Evolutionary conservation across 1,140 invertebrate species (phyloP), one percentile per base, ranked within the genome.

Genomic region (Drosophila setifemur): DNA sequence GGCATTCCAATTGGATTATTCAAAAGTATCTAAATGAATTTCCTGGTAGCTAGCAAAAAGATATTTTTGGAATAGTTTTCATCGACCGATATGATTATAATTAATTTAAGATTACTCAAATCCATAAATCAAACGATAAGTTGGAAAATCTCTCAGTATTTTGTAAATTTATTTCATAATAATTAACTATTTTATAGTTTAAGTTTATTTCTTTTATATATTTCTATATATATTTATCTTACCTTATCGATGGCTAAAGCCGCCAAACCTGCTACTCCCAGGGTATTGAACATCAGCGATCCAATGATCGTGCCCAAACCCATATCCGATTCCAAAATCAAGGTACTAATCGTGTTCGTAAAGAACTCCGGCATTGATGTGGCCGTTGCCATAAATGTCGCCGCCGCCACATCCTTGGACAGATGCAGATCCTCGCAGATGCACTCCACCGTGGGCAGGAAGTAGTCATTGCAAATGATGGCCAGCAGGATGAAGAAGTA

Each of bases 291-390:
- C 43, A 97, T 94, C 0, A 96, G 95, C 0, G 96, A 96, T 0
- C 97, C 96, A 0, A 98, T 94, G 2, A 97, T 96, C 1, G 96
- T 96, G 0, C 96, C 96, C 43, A 90, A 54, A 11, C 96, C 96
- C 74, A 96, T 93, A 69, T 96, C 95, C 0, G 95, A 95, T 43
- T 95, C 91, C 0, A 95, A 94, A 0, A 96, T 90, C 57, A 96
- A 94, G 0, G 96, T 96, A 3, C 96, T 95, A 29, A 98, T 95
- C 3, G 97, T 92, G 73, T 96, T 97, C 12, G 96, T 96, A 87
- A 97, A 98, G 21, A 98, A 93, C 91, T 98, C 97, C 0, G 97
- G 97, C 67, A 96, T 95, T 21, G 95, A 97, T 6, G 96, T 97
- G 1, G 96, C 97, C 0, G 96, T 95, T 0, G 97, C 95, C 94